Conservation (phyloP, 2,797 vertebrate genomes). For the Mormyrus proboscirostris region DNA sequence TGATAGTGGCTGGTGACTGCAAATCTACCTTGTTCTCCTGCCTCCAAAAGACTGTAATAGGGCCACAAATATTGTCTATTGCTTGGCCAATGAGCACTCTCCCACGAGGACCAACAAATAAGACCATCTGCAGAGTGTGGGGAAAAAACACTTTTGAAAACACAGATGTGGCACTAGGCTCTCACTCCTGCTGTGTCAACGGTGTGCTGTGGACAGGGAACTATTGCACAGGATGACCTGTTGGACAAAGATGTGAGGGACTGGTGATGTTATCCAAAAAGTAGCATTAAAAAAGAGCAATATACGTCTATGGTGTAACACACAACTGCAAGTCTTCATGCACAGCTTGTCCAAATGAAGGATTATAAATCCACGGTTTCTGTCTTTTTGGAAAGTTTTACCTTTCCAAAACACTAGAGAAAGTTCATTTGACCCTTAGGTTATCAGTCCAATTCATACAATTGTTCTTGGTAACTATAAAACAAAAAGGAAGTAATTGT, state of each 20-base stretch:
- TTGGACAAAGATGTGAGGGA: not conserved
- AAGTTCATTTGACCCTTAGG: not conserved
- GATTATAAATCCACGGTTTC: not conserved
- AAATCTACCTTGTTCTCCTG: not conserved
- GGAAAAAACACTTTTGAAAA: not conserved
- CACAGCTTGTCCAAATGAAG: not conserved
- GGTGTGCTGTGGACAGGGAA: not conserved
- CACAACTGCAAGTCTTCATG: not conserved
- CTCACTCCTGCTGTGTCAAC: not conserved
- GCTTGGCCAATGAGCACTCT: not conserved
- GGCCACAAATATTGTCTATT: not conserved
- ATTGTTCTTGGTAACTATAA: not conserved
- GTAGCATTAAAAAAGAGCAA: not conserved
- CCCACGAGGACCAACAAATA: not conserved
- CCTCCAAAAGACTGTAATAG: too few species aligned
- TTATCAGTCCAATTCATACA: not conserved
- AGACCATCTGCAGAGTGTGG: not conserved
- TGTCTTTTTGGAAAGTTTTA: too few species aligned
- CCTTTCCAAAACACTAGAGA: not conserved
- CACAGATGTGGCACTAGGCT: constrained; percentile 11
- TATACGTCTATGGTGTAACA: not conserved
- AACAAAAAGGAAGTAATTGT: not conserved
- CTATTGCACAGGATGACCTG: not conserved
- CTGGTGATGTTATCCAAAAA: not conserved
- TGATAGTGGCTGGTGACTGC: not conserved